Conservation (phyloP, 2,888 invertebrate species). For the Argyresthia goedartella region DNA sequence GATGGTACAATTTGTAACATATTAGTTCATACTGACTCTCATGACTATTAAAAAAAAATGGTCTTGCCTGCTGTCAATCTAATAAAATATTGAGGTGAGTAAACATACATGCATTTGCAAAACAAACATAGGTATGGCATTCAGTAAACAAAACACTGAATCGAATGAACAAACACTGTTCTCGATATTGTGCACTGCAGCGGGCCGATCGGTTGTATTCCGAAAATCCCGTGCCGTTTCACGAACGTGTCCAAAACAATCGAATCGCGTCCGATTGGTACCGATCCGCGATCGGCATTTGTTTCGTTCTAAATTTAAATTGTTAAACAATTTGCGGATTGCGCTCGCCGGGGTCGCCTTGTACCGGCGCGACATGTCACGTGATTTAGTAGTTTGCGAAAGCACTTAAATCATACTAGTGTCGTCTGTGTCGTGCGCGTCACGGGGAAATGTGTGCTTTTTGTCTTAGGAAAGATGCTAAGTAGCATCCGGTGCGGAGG, state of each 20-base stretch:
- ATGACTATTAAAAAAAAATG: no score
- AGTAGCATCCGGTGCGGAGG: conserved; percentile 27
- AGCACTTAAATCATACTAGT: conserved; percentile 56
- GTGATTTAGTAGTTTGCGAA: conserved; percentile 56
- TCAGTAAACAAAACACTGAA: no score
- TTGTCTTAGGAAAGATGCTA: conserved; percentile 36
- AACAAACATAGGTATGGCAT: no score
- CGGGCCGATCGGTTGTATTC: no score
- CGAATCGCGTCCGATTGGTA: conserved; percentile 52
- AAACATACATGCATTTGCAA: neutral
- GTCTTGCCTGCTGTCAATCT: no score
- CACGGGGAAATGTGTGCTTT: conserved; percentile 44
- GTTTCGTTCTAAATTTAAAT: conserved; percentile 65
- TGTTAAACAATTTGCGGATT: conserved; percentile 66
- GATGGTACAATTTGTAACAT: no score
- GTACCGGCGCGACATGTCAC: conserved; percentile 50
- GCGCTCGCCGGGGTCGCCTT: conserved; percentile 42
- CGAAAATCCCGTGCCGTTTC: conserved; percentile 52
- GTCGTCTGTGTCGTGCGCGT: conserved; percentile 44
- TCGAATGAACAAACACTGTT: no score
- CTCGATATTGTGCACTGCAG: no score
- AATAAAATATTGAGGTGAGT: no score
- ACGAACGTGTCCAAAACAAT: conserved; percentile 57
- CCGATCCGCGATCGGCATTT: conserved; percentile 64
- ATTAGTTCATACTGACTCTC: no score